Base-by-base conservation (phyloP, 2,888 invertebrate species). In the Julus scanicus region DNA sequence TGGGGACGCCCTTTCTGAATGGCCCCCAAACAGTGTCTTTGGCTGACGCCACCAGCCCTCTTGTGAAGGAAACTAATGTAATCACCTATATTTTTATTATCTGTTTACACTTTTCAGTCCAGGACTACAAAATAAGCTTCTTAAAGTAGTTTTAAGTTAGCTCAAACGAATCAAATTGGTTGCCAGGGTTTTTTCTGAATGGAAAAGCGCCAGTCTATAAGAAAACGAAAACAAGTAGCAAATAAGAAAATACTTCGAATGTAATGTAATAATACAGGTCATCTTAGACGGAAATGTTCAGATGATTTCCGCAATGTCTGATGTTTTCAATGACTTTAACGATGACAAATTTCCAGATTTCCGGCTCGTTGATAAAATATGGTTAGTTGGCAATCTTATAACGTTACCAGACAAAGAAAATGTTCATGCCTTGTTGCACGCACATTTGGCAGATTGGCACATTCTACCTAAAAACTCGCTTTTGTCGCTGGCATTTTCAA, bases 321-420 rank as follows among this genome's bases (percentile, higher is more conserved):
- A n/a, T n/a, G n/a, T n/a, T n/a, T n/a, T n/a, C n/a, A 15, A 53
- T 53, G 53, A 53, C 11, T 53, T 53, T 53, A 44, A 44, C 3
- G 44, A 44, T 44, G 44, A 44, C 44, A 44, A 44, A 44, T 6
- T 44, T 44, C 44, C 44, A 44, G 44, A 20, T 20, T 63, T 3
- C 63, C 17, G 3, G 1, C 17, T n/a, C 53, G 53, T 13, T 53
- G 53, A 4, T 53, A 53, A 44, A 53, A 53, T 53, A 17, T 53
- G 63, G 63, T 63, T 63, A 20, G 63, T 63, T 63, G 63, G n/a
- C 63, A 63, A n/a, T 20, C 63, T 63, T 63, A 63, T 63, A 63
- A 63, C 17, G 63, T 20, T 63, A n/a, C n/a, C 6, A n/a, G n/a
- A 63, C 63, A 63, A 2, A 17, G 63, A 15, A 63, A n/a, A 17